Evolutionary conservation across 2,797 vertebrate species (phyloP).

Genomic region (Staurois parvus): DNA sequence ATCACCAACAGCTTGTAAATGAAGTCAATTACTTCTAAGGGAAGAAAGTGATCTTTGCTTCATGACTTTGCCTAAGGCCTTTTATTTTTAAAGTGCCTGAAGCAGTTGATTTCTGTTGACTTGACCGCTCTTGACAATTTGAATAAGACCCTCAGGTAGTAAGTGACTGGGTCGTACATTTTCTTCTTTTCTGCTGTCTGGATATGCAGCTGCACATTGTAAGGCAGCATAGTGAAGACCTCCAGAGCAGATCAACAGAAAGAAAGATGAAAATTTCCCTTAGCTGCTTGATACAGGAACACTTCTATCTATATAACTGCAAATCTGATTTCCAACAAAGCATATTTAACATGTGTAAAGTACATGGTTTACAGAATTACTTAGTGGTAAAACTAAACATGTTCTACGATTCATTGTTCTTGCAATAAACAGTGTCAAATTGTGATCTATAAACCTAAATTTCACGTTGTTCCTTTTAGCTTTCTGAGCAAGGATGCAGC

Average conservation of each 20-base stretch:
- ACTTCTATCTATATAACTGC: too few relatives aligned
- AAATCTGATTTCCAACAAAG: too few relatives aligned
- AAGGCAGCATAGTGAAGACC: not conserved
- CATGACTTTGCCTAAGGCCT: slow-evolving; percentile 7
- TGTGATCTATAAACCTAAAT: slow-evolving; percentile 44
- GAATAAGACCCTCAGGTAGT: not conserved
- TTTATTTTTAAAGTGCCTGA: slow-evolving; percentile 18
- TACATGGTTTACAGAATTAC: not conserved
- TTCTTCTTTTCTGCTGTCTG: not conserved
- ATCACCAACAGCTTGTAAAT: slow-evolving; percentile 10
- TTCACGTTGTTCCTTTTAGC: slow-evolving; percentile 18
- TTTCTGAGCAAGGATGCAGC: slow-evolving; percentile 11
- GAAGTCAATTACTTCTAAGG: not conserved
- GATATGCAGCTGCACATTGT: not conserved
- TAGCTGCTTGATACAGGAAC: too few relatives aligned
- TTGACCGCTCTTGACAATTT: slow-evolving; percentile 22
- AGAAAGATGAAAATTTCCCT: too few relatives aligned
- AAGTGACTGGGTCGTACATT: slow-evolving; percentile 5
- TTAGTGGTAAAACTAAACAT: slow-evolving; percentile 47
- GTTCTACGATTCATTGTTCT: not conserved
- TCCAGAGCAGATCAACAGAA: not conserved
- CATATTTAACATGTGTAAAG: too few relatives aligned
- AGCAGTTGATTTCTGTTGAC: slow-evolving; percentile 16
- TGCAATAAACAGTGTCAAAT: slow-evolving; percentile 21
- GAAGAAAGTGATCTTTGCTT: slow-evolving; percentile 17